Evolutionary conservation across 2,113 vertebrate genomes (phyloP).

Genomic region (Pholis gunnellus): DNA sequence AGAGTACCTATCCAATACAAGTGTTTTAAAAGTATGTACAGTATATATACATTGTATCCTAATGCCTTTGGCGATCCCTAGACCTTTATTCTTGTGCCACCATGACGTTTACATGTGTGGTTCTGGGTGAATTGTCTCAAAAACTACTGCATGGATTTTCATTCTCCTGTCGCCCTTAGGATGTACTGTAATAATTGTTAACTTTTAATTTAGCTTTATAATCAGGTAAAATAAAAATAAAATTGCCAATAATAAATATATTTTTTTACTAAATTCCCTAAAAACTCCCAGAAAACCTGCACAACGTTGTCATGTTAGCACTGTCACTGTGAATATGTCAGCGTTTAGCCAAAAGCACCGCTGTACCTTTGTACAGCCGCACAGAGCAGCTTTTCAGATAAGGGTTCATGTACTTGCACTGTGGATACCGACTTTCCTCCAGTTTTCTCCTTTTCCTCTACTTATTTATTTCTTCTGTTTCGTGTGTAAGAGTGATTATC

Average conservation of each 20-base stretch:
- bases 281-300: not conserved
- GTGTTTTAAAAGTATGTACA: no score
- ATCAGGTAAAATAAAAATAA: not conserved
- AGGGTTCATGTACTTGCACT: not conserved
- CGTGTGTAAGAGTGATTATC: not conserved
- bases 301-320: not conserved
- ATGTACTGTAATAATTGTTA: not conserved
- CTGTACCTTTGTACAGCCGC: not conserved
- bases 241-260: not conserved
- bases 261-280: not conserved
- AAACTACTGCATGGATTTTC: not conserved
- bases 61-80: not conserved
- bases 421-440: slow-evolving; percentile 9
- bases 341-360: no score
- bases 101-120: not conserved
- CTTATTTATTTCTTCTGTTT: not conserved
- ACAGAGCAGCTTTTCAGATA: not conserved
- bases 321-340: not conserved
- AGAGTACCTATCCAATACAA: no score
- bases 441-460: not conserved
- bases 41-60: not conserved
- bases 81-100: not conserved
- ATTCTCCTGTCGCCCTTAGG: not conserved
- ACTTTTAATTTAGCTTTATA: not conserved
- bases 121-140: not conserved